phyloP scores from a whole-genome alignment of 2,888 invertebrate genomes.

The Polylopha cassiicola region DNA sequence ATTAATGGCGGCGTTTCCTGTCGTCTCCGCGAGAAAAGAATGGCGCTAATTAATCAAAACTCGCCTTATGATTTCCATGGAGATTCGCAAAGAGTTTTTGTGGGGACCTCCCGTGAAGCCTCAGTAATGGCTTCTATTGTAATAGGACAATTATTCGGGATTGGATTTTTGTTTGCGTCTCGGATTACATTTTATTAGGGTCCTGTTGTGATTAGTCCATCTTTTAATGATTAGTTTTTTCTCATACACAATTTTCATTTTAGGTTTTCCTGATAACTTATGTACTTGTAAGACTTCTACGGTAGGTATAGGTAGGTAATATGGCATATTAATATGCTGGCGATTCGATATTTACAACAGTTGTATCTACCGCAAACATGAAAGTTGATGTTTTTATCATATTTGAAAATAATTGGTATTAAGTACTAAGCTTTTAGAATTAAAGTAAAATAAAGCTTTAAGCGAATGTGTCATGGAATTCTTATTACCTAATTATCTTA shows the following conservation, averaged over 20 bases:
- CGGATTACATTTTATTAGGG: conserved; percentile 47
- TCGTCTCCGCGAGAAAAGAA: conserved; percentile 64
- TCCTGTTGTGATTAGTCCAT: conserved; percentile 36
- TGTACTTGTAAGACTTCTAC: too few relatives aligned
- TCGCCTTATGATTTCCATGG: conserved; percentile 72
- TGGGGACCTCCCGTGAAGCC: conserved; percentile 57
- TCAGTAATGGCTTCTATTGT: conserved; percentile 67
- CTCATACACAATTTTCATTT: conserved; percentile 4
- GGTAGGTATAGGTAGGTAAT: too few relatives aligned
- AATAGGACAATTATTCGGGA: conserved; percentile 48
- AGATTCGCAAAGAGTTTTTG: conserved; percentile 47
- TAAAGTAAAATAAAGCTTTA: too few relatives aligned
- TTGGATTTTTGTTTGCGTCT: conserved; percentile 60
- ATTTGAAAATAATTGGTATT: too few relatives aligned
- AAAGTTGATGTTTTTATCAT: too few relatives aligned
- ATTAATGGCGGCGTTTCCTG: conserved; percentile 60
- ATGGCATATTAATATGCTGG: too few relatives aligned
- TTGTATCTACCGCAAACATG: too few relatives aligned
- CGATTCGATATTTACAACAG: too few relatives aligned
- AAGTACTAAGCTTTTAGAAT: too few relatives aligned
- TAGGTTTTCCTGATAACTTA: neutral
- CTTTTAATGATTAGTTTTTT: too few relatives aligned
- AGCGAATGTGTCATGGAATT: too few relatives aligned
- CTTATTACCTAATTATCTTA: too few relatives aligned
- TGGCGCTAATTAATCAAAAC: conserved; percentile 73